Base-by-base conservation (phyloP, 2,113 vertebrate species). In the Fulica atra region DNA sequence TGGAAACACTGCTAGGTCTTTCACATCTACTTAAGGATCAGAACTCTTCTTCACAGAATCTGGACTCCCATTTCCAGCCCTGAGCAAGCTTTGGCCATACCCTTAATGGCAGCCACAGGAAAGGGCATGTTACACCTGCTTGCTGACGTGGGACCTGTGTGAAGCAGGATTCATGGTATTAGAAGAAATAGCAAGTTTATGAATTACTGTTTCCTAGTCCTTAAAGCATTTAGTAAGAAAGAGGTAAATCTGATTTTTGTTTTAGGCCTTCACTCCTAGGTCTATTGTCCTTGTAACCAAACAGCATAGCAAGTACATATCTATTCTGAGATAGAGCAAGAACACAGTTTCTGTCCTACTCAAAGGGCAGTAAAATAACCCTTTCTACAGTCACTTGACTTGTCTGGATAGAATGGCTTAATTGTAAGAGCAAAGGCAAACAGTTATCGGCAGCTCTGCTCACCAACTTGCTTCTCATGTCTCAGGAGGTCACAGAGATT, bases 71-170 rank as follows among this genome's bases (percentile, higher is more conserved):
- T 64, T 71, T 48, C 19, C 4, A 69, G 23, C 35, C 23, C 25
- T 80, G 57, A 59, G 33, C 21, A 20, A 89, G 1, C 19, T 71
- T 2, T 71, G 44, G 13, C 21, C n/a, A 17, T 40, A 88, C 42
- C 54, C 66, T 79, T 80, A 53, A 80, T 2, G 8, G 4, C 7
- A 72, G 33, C 17, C 21, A 56, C 17, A 64, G 51, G 18, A 87
- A 64, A 76, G 6, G 11, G 7, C 13, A 17, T 15, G 6, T 48
- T 69, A 16, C n/a, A 57, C 5, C 14, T 6, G 0, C 10, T 16
- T 71, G 26, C 5, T 68, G 23, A 64, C 0, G 0, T 23, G 29
- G n/a, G 10, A 82, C 6, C 5, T 48, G 19, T 53, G 1, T 16
- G 31, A 92, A 89, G 25, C 16, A 70, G 28, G 3, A 84, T 13